Conservation (phyloP, 1,140 invertebrate species). For the Nautilus pompilius region DNA sequence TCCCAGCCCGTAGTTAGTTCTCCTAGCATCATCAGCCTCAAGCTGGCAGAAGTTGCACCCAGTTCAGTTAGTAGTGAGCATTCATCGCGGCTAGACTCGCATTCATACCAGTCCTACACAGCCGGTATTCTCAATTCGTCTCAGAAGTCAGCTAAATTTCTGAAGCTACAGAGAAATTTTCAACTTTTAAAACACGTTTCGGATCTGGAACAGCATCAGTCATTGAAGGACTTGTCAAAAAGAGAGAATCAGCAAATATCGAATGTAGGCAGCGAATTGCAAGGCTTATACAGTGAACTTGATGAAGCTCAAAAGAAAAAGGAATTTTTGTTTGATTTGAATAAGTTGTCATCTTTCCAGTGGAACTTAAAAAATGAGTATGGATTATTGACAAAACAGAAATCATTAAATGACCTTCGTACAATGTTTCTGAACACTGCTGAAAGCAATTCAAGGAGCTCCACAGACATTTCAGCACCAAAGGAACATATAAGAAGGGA, state of each 20-base stretch:
- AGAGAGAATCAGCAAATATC: conserved; percentile 72
- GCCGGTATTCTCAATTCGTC: conserved; percentile 69
- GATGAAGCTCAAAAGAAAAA: conserved; percentile 76
- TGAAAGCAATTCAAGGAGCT: no score
- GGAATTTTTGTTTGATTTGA: conserved; percentile 76
- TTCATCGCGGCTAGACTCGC: conserved; percentile 41
- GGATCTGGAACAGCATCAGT: conserved; percentile 59
- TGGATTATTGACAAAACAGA: conserved; percentile 76
- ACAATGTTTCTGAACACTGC: no score
- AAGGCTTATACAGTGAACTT: conserved; percentile 69
- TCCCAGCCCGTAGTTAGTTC: no score
- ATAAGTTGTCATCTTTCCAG: conserved; percentile 67
- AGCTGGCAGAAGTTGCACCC: no score
- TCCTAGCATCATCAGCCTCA: no score
- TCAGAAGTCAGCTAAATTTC: conserved; percentile 75
- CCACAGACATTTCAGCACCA: no score
- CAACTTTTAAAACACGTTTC: conserved; percentile 80
- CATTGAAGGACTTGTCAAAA: background rate
- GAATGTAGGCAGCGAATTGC: conserved; percentile 31
- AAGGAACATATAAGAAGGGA: conserved; percentile 1
- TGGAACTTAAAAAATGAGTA: conserved; percentile 71
- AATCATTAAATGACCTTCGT: conserved; percentile 85
- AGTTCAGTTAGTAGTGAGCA: conserved; percentile 40
- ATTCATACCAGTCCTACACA: conserved; percentile 51
- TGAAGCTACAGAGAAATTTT: conserved; percentile 82